Evolutionary conservation across 2,797 vertebrate genomes (phyloP), one percentile per base, ranked within the genome.

Genomic region (Acanthopagrus latus): DNA sequence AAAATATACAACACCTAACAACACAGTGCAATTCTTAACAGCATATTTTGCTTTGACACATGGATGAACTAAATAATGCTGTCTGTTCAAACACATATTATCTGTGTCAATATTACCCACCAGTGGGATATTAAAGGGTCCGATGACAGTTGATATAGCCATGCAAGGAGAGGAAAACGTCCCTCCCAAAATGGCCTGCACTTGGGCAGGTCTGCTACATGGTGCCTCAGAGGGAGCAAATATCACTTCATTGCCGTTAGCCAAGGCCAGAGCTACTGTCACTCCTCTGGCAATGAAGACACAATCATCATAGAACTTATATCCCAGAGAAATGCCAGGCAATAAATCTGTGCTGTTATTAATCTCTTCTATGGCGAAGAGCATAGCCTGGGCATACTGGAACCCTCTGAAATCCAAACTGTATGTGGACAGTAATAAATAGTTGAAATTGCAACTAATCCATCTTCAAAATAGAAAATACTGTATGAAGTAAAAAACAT

Each of bases 321-420:
- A 54, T 2, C 64, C 64, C 20, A 66, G 48, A 52, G 27, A 4
- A n/a, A 66, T 52, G 12, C n/a, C 64, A 52, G 64, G 64, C 48
- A 66, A 29, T 8, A 66, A 7, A 7, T 66, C 64, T 21, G 64
- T 38, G 29, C 50, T 66, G 64, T 54, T 66, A 54, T 66, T 66
- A 4, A 66, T 66, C 29, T 66, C 64, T 27, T 66, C 47, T 54
- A 66, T 66, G 20, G 64, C 64, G 23, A 66, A 66, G 20, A 54
- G 64, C 64, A 66, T 66, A 29, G 50, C 29, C n/a, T 66, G 64
- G 13, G 64, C 50, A 41, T 8, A 54, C 50, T 66, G 64, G 33
- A 66, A 66, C 11, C 14, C 48, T 41, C 64, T 66, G 64, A 52
- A 66, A 66, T 66, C 41, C 50, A 66, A 54, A 54, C 64, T 66